Evolutionary conservation across 2,113 vertebrate genomes (phyloP).

Genomic region (Acanthisitta chloris): DNA sequence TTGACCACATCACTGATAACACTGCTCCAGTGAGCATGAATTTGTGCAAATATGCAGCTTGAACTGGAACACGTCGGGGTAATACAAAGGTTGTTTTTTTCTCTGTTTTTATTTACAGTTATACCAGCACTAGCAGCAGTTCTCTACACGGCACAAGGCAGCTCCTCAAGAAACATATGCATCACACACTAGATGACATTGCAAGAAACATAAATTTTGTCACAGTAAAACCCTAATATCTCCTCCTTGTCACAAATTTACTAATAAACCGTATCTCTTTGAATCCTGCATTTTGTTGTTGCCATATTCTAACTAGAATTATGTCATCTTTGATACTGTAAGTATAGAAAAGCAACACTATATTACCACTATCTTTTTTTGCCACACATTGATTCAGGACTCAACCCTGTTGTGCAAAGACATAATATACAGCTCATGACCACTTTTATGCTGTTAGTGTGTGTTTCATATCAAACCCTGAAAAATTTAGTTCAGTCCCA

Average conservation of each 20-base stretch:
- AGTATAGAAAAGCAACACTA: not conserved
- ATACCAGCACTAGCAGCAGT: not conserved
- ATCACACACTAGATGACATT: not conserved
- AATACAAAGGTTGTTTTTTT: not conserved
- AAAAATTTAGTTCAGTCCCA: not conserved
- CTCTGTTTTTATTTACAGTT: not conserved
- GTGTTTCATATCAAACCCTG: not conserved
- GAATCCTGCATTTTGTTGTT: not conserved
- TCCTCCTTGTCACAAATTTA: not conserved
- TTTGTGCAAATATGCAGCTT: not conserved
- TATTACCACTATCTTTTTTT: not conserved
- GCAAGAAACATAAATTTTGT: not conserved
- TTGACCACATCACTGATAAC: not conserved
- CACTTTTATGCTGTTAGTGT: not conserved
- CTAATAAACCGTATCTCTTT: not conserved
- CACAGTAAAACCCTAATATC: not conserved
- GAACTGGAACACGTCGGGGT: not conserved
- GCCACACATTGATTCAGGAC: not conserved
- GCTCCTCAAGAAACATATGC: not conserved
- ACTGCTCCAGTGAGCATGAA: fast-evolving
- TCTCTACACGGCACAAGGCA: not conserved
- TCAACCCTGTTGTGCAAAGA: not conserved
- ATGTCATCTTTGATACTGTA: not conserved
- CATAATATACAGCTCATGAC: not conserved
- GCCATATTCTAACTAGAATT: not conserved